A percentile compares a stretch with the other conserved stretches of the same genome.
phyloP scores from a whole-genome alignment of 2,888 invertebrate genomes.

The Pristionchus fissidentatus region DNA sequence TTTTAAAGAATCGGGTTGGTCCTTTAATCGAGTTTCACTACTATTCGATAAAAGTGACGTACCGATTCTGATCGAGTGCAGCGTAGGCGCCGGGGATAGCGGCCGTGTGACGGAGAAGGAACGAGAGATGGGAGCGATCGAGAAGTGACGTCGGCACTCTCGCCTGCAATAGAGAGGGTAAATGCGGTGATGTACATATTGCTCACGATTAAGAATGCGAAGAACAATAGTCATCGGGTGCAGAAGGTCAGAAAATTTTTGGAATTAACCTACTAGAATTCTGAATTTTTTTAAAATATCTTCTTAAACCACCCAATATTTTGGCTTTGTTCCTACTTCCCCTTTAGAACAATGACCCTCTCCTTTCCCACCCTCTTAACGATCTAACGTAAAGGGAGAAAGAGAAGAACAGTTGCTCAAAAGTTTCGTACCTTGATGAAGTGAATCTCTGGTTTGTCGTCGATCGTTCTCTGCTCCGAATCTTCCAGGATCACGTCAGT shows the following conservation, averaged over 20 bases:
- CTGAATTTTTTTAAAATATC: too few relatives aligned
- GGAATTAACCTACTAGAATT: too few relatives aligned
- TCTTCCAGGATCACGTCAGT: neutral
- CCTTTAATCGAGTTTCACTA: neutral
- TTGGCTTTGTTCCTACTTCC: too few relatives aligned
- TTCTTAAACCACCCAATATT: too few relatives aligned
- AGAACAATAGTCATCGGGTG: too few relatives aligned
- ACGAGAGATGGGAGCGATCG: constrained; percentile 53
- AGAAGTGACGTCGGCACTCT: neutral
- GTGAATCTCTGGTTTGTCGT: constrained; percentile 4
- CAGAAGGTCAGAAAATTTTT: too few relatives aligned
- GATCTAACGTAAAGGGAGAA: too few relatives aligned
- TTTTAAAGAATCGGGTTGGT: neutral
- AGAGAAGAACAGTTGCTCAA: too few relatives aligned
- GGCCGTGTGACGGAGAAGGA: constrained; percentile 63
- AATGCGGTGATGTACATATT: neutral
- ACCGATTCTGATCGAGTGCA: constrained; percentile 64
- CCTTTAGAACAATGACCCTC: too few relatives aligned
- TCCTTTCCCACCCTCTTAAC: too few relatives aligned
- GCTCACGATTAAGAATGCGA: neutral
- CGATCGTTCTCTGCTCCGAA: constrained; percentile 2
- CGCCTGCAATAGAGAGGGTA: neutral
- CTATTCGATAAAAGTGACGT: constrained; percentile 13
- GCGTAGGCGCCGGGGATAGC: constrained; percentile 64
- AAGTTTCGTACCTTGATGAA: neutral